Percentiles rank a stretch among this genome's conserved stretches.
Conservation (phyloP, 1,140 invertebrate genomes). For the Temnothorax nylanderi region DNA sequence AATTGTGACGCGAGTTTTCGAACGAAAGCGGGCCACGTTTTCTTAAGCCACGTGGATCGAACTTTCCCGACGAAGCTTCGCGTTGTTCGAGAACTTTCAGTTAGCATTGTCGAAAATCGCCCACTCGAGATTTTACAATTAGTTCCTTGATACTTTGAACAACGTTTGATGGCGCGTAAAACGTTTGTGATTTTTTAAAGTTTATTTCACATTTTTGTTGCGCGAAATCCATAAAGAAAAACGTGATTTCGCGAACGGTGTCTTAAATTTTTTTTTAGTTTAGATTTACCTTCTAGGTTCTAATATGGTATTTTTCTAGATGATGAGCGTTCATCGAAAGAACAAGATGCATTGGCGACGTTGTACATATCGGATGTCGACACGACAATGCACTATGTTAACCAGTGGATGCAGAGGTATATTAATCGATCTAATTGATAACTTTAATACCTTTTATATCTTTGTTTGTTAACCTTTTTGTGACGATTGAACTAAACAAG, state of each 20-base stretch:
- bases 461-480: neutral
- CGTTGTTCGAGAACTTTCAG: neutral
- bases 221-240: neutral
- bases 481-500: neutral
- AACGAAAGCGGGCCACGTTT: neutral
- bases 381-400: conserved; percentile 83
- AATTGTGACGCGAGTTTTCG: neutral
- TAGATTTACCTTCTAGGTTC: neutral
- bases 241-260: neutral
- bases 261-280: neutral
- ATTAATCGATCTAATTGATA: neutral
- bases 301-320: conserved; percentile 73
- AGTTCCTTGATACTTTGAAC: too few relatives aligned
- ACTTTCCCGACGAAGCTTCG: neutral
- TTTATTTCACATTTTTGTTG: neutral
- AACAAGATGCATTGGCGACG: conserved; percentile 80
- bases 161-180: neutral
- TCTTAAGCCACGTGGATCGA: neutral
- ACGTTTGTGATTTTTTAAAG: neutral
- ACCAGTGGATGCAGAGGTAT: conserved; percentile 84
- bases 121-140: neutral
- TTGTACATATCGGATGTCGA: conserved; percentile 82
- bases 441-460: neutral
- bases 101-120: neutral
- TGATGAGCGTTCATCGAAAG: conserved; percentile 82